Percentiles rank a stretch among this genome's conserved stretches.
phyloP scores from a whole-genome alignment of 1,140 invertebrate species.

The Mycetomoellerius zeteki region DNA sequence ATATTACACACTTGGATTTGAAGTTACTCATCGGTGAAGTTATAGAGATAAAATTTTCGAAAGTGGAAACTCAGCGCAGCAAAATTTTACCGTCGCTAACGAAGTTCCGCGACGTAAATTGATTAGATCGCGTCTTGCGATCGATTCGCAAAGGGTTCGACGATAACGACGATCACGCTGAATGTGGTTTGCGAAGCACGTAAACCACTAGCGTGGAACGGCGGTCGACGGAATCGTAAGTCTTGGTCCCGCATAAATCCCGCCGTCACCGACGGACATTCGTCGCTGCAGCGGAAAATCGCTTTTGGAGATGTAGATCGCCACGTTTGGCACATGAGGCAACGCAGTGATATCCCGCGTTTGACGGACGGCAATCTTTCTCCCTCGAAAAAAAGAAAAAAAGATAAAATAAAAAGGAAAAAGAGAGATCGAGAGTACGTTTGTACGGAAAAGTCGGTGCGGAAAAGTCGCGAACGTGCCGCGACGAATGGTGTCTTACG shows the following conservation, averaged over 20 bases:
- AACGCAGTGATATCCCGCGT: conserved; percentile 34
- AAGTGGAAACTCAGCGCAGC: neutral
- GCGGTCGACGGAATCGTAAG: conserved; percentile 17
- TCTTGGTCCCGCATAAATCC: conserved; percentile 29
- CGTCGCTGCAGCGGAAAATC: conserved; percentile 39
- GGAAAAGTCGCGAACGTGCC: conserved; percentile 58
- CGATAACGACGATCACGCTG: conserved; percentile 15
- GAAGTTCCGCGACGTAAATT: neutral
- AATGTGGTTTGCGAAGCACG: conserved; percentile 13
- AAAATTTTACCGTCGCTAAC: conserved; percentile 11
- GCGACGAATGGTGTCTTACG: conserved; percentile 63
- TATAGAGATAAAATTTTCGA: neutral
- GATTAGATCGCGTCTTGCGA: conserved; percentile 22
- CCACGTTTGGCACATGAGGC: conserved; percentile 18
- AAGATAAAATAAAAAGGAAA: conserved; percentile 4
- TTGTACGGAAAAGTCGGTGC: neutral
- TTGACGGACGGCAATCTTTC: conserved; percentile 10
- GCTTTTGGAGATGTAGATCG: neutral
- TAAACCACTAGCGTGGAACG: conserved; percentile 3
- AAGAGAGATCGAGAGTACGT: conserved; percentile 6
- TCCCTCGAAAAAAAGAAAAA: neutral
- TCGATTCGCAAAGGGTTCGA: neutral
- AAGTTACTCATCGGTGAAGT: neutral
- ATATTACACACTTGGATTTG: too few species aligned
- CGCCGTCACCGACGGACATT: neutral